These are phyloP conservation scores for Hololepta plana DNA, from an alignment of 2,888 invertebrate genomes.

Conservation along the genomic window DNA sequence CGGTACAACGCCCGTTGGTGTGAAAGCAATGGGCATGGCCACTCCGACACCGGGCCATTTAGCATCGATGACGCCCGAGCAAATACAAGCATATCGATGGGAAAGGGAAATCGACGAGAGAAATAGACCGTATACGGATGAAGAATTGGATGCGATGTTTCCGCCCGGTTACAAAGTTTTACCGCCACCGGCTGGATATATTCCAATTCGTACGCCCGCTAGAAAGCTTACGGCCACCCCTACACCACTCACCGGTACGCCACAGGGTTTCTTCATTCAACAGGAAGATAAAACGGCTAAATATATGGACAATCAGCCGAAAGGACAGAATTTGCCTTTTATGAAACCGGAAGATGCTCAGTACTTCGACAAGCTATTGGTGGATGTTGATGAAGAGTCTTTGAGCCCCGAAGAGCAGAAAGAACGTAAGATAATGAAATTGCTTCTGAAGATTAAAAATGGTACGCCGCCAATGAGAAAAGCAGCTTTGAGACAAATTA, in stretches of 20 bases:
- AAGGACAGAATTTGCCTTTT: constrained; percentile 86
- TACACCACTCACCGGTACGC: constrained; percentile 73
- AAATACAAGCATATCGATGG: constrained; percentile 94
- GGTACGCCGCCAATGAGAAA: constrained; percentile 99
- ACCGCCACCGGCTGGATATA: constrained; percentile 71
- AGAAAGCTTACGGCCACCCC: constrained; percentile 96
- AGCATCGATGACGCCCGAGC: constrained; percentile 98
- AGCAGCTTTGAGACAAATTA: constrained; percentile 91
- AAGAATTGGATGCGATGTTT: constrained; percentile 94
- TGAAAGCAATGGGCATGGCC: constrained; percentile 96
- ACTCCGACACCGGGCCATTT: constrained; percentile 94
- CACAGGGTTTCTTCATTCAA: constrained; percentile 90
- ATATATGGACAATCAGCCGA: constrained; percentile 93
- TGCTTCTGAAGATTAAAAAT: constrained; percentile 95
- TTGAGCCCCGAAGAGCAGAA: constrained; percentile 93
- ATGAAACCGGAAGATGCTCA: constrained; percentile 99
- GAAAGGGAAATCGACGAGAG: constrained; percentile 97
- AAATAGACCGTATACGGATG: constrained; percentile 89
- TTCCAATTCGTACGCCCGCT: constrained; percentile 64
- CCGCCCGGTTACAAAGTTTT: constrained; percentile 96
- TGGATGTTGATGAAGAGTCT: constrained; percentile 94
- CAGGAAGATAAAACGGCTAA: constrained; percentile 69
- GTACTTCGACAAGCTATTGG: constrained; percentile 95
- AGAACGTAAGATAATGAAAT: constrained; percentile 97
- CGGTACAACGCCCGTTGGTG: constrained; percentile 71